These are phyloP conservation scores for Ciconia nigra DNA, from an alignment of 2,797 vertebrate species.

Conservation along the genomic window DNA sequence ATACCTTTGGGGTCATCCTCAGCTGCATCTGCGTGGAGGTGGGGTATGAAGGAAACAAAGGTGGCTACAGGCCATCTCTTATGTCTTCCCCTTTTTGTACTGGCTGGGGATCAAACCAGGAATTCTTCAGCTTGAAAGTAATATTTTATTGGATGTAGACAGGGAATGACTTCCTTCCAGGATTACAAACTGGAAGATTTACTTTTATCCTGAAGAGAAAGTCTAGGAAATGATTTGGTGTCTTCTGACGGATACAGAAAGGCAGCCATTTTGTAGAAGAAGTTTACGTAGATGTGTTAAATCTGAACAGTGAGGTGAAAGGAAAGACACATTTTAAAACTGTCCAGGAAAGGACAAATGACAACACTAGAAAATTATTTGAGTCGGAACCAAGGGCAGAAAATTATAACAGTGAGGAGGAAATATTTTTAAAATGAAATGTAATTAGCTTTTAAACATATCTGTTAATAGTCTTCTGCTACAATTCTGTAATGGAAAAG, in stretches of 20 bases:
- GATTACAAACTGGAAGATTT: not conserved
- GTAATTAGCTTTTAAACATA: not conserved
- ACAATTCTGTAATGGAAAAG: not conserved
- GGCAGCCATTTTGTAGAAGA: not conserved
- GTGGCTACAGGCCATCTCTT: not conserved
- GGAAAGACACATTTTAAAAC: not conserved
- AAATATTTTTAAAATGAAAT: not conserved
- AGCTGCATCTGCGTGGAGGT: not conserved
- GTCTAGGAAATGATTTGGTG: not conserved
- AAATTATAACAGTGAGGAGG: not conserved
- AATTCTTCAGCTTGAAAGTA: not conserved
- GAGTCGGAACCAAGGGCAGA: not conserved
- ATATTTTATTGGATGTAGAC: not conserved
- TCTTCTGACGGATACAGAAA: not conserved
- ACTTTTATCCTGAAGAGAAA: not conserved
- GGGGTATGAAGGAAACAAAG: not conserved
- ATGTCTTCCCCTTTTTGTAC: not conserved
- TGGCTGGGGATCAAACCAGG: not conserved
- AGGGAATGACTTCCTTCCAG: not conserved
- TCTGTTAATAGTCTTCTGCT: not conserved
- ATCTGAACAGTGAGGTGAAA: not conserved
- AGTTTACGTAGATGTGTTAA: not conserved
- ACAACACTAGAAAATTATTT: not conserved
- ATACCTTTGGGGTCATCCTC: not conserved
- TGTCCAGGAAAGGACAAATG: not conserved